Evolutionary conservation across 2,113 vertebrate species (phyloP), one percentile per base, ranked within the genome.

Genomic region (Thomomys bottae): DNA sequence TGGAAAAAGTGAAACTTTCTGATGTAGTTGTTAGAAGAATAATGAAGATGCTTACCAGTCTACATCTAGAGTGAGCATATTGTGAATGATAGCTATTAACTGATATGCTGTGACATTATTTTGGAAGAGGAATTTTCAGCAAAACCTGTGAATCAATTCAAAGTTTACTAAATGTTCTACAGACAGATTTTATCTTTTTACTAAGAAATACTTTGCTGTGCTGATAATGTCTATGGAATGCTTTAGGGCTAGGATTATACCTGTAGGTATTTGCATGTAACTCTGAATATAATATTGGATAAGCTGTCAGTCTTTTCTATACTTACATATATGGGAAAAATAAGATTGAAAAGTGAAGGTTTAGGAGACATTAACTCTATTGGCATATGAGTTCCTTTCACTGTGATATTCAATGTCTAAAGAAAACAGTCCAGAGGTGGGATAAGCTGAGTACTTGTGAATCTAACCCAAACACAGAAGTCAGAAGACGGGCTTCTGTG

Each of bases 141-240:
- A 68, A 77, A 59, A 71, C 64, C 32, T 92, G 64, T 88, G 38
- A 81, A 70, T 68, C 38, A 76, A 49, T n/a, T 89, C 63, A 75
- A 89, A 89, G 23, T 49, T 72, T 89, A 61, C 66, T 63, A 90
- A 91, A n/a, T 80, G 12, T 89, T 81, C 71, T 77, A 40, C 93
- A 78, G 71, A 93, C 91, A 87, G 59, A 73, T 9, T 26, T n/a
- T 15, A 23, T 40, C 57, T 57, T 38, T 76, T 82, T 26, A 45
- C 36, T 83, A 90, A 89, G 38, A n/a, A 88, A 79, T 4, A 34
- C n/a, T 75, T 91, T 88, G 14, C 40, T 83, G 91, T 85, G 5
- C 17, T 84, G 89, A 45, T 78, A 59, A 26, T 57, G 5, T 61
- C 30, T 90, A 0, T 86, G 57, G 30, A 57, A 63, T 79, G 83